Base-by-base conservation (phyloP, 2,888 invertebrate genomes). In the Orthosia gracilis region DNA sequence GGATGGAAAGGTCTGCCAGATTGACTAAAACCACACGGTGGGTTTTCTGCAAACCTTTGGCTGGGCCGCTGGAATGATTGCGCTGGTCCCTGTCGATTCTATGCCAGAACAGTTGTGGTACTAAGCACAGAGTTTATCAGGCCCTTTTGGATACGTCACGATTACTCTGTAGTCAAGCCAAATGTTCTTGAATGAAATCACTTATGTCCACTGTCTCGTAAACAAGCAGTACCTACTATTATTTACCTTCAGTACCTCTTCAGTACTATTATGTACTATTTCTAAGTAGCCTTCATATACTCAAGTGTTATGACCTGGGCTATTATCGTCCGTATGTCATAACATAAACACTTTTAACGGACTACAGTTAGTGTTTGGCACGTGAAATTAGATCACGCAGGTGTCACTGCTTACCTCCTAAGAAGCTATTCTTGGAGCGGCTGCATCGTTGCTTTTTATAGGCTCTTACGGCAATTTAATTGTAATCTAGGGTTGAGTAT, bases 311-410 rank as follows among this genome's bases (percentile, higher is more conserved):
- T 71, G 78, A 76, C 77, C 73, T 50, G 69, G 55, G 62, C 72
- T 80, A 83, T 84, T 85, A 85, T 84, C 82, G 79, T 62, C 73
- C 78, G 78, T 80, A 82, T 68, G 73, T 66, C 83, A 86, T 78
- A 80, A 83, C 40, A 73, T 82, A 80, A 80, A 80, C 82, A 78
- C 63, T 70, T 21, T 69, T 61, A 80, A 54, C 54, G 78, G 66
- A 67, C 74, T 82, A 82, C 80, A 82, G 72, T 76, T 79, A 64
- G 75, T 73, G 80, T 78, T 91, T 90, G 89, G 89, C 89, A 91
- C 85, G 63, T 80, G 89, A 83, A 91, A 91, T 85, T 87, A 80
- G 90, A 88, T 83, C 90, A 88, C 71, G 83, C 89, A 89, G 88
- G 88, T 90, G 91, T 82, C 75, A 73, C 58, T 61, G n/a, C 77